Conservation (phyloP, 2,797 vertebrate genomes). For the Margarornis squamiger region DNA sequence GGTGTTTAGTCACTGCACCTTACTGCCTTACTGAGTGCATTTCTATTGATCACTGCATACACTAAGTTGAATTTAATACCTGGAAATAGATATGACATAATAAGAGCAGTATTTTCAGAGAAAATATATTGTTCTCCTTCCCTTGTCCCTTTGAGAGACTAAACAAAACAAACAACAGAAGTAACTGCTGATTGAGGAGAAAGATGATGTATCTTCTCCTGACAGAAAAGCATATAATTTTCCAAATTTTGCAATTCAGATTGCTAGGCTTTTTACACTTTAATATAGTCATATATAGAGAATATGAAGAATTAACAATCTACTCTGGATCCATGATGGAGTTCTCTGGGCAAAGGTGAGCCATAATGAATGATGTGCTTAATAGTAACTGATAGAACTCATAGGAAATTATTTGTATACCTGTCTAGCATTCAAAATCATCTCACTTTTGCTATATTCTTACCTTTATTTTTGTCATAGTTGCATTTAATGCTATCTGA, state of each 20-base stretch:
- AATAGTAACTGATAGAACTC: not conserved
- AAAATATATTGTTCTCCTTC: not conserved
- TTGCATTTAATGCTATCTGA: not conserved
- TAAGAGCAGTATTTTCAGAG: not conserved
- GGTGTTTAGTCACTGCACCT: not conserved
- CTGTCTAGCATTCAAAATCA: not conserved
- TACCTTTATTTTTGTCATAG: not conserved
- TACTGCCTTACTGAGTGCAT: not conserved
- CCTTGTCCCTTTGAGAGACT: not conserved
- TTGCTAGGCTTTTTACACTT: not conserved
- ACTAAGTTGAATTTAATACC: not conserved
- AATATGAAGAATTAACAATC: not conserved
- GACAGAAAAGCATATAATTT: not conserved
- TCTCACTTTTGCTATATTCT: not conserved
- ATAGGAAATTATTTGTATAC: not conserved
- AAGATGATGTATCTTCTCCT: not conserved
- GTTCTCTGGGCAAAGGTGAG: not conserved
- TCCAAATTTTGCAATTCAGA: not conserved
- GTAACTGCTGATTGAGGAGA: not conserved
- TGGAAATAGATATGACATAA: not conserved
- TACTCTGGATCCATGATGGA: not conserved
- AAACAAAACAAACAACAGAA: not conserved
- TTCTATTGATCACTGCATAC: not conserved
- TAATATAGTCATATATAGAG: not conserved
- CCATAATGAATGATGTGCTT: not conserved